These are phyloP conservation scores for Byasa hedistus DNA, from an alignment of 2,888 invertebrate genomes.

Conservation along the genomic window DNA sequence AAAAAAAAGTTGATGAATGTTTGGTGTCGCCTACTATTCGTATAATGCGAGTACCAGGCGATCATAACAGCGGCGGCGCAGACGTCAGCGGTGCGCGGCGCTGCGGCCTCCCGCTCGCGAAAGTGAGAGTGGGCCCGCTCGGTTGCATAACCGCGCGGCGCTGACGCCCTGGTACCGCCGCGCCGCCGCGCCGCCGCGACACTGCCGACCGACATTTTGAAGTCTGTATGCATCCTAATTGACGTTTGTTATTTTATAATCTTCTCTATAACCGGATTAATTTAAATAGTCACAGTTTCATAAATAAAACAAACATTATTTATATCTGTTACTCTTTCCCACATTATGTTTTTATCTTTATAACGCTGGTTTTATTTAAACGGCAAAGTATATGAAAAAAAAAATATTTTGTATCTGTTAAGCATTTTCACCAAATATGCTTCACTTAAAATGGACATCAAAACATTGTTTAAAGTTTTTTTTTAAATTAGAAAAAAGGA, in stretches of 20 bases:
- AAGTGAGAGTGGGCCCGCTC: conserved; percentile 69
- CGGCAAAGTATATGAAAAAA: too few relatives aligned
- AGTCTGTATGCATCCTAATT: background rate
- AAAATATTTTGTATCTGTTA: too few relatives aligned
- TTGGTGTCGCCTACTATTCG: background rate
- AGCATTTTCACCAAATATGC: too few relatives aligned
- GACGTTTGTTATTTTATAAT: background rate
- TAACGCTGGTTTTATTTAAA: too few relatives aligned
- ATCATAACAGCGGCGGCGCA: conserved; percentile 45
- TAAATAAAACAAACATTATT: too few relatives aligned
- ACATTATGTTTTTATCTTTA: too few relatives aligned
- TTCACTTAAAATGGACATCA: too few relatives aligned
- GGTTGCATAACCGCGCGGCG: conserved; percentile 65
- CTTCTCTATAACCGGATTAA: background rate
- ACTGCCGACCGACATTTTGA: conserved; percentile 43
- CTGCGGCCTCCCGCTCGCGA: conserved; percentile 58
- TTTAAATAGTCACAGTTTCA: background rate
- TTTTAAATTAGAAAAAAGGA: too few relatives aligned
- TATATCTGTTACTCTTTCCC: too few relatives aligned
- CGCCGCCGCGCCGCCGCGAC: conserved; percentile 35
- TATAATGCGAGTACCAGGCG: conserved; percentile 47
- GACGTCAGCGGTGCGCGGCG: conserved; percentile 57
- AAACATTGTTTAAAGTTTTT: too few relatives aligned
- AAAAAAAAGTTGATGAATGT: too few relatives aligned
- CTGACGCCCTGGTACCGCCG: conserved; percentile 67